Percentiles rank a stretch among this genome's conserved stretches.
These are phyloP conservation scores for Ips nitidus DNA, from an alignment of 1,140 invertebrate genomes.

Conservation along the genomic window DNA sequence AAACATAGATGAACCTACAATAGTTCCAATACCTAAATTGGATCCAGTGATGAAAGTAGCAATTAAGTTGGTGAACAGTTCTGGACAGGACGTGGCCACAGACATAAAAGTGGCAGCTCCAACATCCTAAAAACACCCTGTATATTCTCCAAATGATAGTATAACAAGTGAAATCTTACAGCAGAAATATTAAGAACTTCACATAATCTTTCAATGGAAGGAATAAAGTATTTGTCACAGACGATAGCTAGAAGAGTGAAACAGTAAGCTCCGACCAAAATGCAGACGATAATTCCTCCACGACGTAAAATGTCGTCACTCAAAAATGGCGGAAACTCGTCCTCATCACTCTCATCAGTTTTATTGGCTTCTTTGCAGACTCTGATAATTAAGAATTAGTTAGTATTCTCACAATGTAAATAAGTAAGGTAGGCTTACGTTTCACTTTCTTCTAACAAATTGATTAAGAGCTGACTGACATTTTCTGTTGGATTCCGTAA, in stretches of 20 bases:
- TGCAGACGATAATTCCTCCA: constrained; percentile 73
- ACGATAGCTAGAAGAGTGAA: constrained; percentile 77
- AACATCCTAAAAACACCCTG: constrained; percentile 63
- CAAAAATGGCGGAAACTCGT: constrained; percentile 63
- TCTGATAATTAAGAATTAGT: neutral
- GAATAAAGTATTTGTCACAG: constrained; percentile 85
- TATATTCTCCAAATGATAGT: constrained; percentile 5
- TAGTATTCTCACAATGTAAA: neutral
- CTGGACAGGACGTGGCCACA: constrained; percentile 85
- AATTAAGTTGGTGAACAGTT: constrained; percentile 87
- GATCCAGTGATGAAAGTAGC: constrained; percentile 77
- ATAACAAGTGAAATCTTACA: constrained; percentile 52
- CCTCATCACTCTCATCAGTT: constrained; percentile 31
- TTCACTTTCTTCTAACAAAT: too few species aligned
- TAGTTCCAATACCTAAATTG: constrained; percentile 82
- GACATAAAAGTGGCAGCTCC: constrained; percentile 92
- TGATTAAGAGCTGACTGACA: too few species aligned
- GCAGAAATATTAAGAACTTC: constrained; percentile 69
- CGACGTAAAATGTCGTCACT: constrained; percentile 58
- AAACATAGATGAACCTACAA: constrained; percentile 85
- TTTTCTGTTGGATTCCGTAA: too few species aligned
- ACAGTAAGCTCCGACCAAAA: constrained; percentile 76
- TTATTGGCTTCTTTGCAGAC: neutral
- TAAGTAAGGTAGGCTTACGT: neutral
- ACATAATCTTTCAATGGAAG: constrained; percentile 79